Percentiles rank a stretch among this genome's conserved stretches.
Evolutionary conservation across 1,140 invertebrate species (phyloP).

Genomic region (Coenobita brevimanus): DNA sequence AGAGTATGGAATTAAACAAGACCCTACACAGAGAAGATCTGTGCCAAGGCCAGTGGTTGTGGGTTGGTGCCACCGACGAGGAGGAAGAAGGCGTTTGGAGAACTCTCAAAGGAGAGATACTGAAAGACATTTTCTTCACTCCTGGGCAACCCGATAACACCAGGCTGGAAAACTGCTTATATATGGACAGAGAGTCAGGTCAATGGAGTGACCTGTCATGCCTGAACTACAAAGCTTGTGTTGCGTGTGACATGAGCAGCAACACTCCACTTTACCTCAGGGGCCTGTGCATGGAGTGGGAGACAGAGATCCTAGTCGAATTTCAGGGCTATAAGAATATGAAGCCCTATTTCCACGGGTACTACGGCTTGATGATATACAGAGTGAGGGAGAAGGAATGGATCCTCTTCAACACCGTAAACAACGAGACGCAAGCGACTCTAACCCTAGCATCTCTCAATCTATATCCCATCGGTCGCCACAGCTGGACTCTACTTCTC

Average conservation of each 20-base stretch:
- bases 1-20: background rate
- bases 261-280: background rate
- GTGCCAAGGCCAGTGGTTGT: background rate
- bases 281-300: background rate
- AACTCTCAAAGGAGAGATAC: background rate
- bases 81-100: slow-evolving; percentile 19
- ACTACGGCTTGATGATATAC: slow-evolving; percentile 29
- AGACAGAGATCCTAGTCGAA: slow-evolving; percentile 7
- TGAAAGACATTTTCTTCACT: background rate
- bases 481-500: background rate
- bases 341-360: slow-evolving; percentile 39
- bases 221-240: background rate
- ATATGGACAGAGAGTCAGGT: background rate
- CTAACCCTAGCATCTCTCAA: background rate
- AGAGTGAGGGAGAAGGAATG: background rate
- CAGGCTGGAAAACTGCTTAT: slow-evolving; percentile 12
- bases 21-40: no score
- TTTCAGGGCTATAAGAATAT: background rate
- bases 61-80: slow-evolving; percentile 18
- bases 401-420: background rate
- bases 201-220: slow-evolving; percentile 14
- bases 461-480: slow-evolving; percentile 15
- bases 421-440: background rate
- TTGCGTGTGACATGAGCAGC: background rate
- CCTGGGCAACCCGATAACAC: background rate